Base-by-base conservation (phyloP, 1,140 invertebrate genomes). In the Archivesica marissinica region DNA sequence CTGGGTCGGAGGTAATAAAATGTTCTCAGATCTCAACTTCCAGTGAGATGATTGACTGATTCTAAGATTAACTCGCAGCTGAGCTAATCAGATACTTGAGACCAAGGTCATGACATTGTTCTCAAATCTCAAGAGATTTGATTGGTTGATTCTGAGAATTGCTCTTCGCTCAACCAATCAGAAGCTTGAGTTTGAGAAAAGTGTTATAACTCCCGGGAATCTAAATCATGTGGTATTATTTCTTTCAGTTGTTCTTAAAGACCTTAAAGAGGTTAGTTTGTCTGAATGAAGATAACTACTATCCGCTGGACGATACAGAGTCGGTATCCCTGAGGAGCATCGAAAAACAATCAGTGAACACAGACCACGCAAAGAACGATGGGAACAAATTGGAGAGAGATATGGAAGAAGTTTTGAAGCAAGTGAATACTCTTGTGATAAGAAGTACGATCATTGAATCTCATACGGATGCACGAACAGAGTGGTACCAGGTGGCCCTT, bases 401-500 rank as follows among this genome's bases (percentile, higher is more conserved):
- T n/a, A 39, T 80, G 7, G 85, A 81, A 7, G 68, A 86, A 28
- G 81, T 86, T 23, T 33, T 72, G 9, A 56, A 56, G 25, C 35
- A 86, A 39, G 30, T 85, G 56, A 68, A 66, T 28, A 64, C 15
- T 0, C n/a, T 85, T 25, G 70, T 68, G 15, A 20, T 68, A 9
- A 15, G 59, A 1, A 77, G 61, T 23, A n/a, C 54, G 28, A 41
- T 68, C 9, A 30, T 30, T 38, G 64, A 76, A 38, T 30, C 47
- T 17, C 47, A 54, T 13, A 35, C n/a, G 3, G 64, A 81, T 35
- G 68, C 52, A 20, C 23, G 28, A 3, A 76, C 54, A 23, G 86
- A 89, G 52, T 89, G 88, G 88, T 79, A 89, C 77, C 79, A 88
- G 52, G 77, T 89, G 35, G 88, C 86, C 15, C 35, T 89, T 25